Evolutionary conservation across 2,888 invertebrate species (phyloP).

Genomic region (Cantharis rufa): DNA sequence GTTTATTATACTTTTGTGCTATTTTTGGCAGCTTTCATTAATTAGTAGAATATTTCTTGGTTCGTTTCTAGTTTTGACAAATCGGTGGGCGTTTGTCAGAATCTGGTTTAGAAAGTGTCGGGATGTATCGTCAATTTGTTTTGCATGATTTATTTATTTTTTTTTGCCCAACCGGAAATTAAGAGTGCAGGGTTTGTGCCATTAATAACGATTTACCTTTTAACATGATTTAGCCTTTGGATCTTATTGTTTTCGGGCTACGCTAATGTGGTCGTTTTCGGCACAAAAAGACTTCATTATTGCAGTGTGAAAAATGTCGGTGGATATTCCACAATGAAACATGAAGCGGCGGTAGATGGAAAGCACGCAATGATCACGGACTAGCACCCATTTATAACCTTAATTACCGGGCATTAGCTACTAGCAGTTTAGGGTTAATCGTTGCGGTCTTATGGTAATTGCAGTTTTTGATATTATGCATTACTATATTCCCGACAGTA

Average conservation of each 20-base stretch:
- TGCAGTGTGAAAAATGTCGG: constrained; percentile 28
- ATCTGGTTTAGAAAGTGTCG: neutral
- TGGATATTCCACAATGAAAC: constrained; percentile 25
- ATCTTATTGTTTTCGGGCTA: neutral
- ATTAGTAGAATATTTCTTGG: constrained; percentile 17
- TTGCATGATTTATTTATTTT: neutral
- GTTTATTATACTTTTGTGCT: constrained; percentile 22
- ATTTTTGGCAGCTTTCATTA: constrained; percentile 29
- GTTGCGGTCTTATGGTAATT: constrained; percentile 27
- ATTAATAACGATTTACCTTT: neutral
- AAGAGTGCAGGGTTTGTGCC: neutral
- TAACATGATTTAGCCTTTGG: neutral
- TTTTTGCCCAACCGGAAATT: neutral
- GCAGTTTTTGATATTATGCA: constrained; percentile 16
- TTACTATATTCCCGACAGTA: neutral
- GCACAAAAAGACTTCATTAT: constrained; percentile 27
- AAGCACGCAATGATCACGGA: constrained; percentile 30
- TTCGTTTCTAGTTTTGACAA: constrained; percentile 9
- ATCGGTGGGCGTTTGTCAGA: neutral
- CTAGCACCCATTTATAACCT: constrained; percentile 32
- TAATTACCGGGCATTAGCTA: constrained; percentile 31
- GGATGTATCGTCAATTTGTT: constrained; percentile 1
- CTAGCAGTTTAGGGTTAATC: constrained; percentile 29
- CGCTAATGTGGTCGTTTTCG: constrained; percentile 12
- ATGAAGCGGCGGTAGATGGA: constrained; percentile 24